Evolutionary conservation across 2,888 invertebrate species (phyloP), one percentile per base, ranked within the genome.

Genomic region (Spicauda simplicius): DNA sequence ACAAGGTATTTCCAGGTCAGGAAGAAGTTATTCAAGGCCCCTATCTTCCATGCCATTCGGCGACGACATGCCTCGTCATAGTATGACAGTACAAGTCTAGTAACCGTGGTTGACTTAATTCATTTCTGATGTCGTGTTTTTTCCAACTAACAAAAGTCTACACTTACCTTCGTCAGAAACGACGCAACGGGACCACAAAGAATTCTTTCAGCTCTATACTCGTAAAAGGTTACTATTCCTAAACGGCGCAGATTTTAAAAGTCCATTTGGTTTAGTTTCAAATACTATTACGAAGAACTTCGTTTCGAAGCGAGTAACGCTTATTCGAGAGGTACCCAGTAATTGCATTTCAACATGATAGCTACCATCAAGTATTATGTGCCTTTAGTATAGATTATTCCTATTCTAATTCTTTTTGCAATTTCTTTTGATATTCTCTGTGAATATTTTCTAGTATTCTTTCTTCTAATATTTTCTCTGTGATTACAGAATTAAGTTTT

Each of bases 311-410:
- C 54, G 37, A 61, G 45, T 59, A 54, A 62, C n/a, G 19, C 8
- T 41, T 25, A 61, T 61, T 54, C 41, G 62, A 62, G 61, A 41
- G 62, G 54, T 41, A 25, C 41, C 41, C 41, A 33, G 54, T 62
- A 54, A 54, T 62, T 54, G 53, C 62, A 62, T 62, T 62, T 25
- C 54, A 54, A 52, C 50, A 37, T 61, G n/a, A 54, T 41, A 54
- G 54, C 41, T 53, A 41, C 41, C 53, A 53, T 54, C 54, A 45
- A 62, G 48, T 48, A 25, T 16, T 59, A 25, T 58, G 25, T 58
- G 20, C 45, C 10, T 10, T 20, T 58, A 20, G 16, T 48, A 16
- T 48, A 16, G 48, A 48, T 58, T 57, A 56, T 33, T 12, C 19
- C 19, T 16, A 16, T 16, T 16, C 12, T 41, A 14, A 41, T 41